Base-by-base conservation (phyloP, 2,113 vertebrate species). In the Xyrauchen texanus region DNA sequence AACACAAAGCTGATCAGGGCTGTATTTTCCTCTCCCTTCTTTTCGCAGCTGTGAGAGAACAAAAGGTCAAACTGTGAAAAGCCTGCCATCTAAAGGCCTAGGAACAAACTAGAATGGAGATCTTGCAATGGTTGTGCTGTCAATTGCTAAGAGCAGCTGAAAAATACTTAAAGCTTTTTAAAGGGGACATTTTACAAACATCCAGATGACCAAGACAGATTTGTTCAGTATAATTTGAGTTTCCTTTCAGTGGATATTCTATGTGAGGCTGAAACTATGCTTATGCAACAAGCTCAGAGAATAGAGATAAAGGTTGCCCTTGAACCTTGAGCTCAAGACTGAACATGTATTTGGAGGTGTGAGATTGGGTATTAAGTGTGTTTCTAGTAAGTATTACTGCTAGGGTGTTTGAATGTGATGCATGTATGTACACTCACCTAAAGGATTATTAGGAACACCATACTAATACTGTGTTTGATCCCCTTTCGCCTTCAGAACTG, bases 1-100 rank as follows among this genome's bases (percentile, higher is more conserved):
- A 82, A 99, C 96, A 82, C 96, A 96, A 16, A 98, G 91, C 76
- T 98, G 96, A 85, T 98, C 96, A 15, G 91, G 88, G 70, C 89
- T 95, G 86, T 91, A 95, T 80, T 90, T 94, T 77, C 91, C 92
- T 89, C 90, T 93, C 61, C 97, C 95, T 90, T 98, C 96, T 87
- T 96, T 99, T 63, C 96, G 93, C 13, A 99, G 94, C 97, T 99
- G 90, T 69, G 0, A 8, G 42, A 8, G 34, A 53, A 77, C 1
- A 45, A 73, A 62, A n/a, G 44, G n/a, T 58, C 51, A 66, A 69
- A 79, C 63, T 77, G 45, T 79, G 66, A 62, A 75, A 75, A 63
- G 60, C 9, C 72, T 75, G 60, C 60, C 72, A 65, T 65, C 73
- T 65, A 64, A 65, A 76, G 62, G 73, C 16, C 21, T 9, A 49